phyloP scores from a whole-genome alignment of 2,797 vertebrate species.

The Lates japonicus region DNA sequence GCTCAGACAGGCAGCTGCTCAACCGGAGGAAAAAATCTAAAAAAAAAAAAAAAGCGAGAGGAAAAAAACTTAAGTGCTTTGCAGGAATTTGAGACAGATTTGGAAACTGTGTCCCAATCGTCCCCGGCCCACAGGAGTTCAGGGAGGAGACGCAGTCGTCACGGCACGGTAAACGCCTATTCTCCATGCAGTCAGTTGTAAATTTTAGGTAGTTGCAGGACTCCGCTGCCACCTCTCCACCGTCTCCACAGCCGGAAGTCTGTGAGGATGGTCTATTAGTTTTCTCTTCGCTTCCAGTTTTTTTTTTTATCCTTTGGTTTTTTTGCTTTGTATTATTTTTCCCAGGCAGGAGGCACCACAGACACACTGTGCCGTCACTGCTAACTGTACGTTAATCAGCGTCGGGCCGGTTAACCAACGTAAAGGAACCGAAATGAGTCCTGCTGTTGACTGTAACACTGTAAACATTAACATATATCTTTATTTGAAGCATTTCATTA shows the following conservation, averaged over 20 bases:
- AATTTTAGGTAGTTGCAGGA: constrained; percentile 69
- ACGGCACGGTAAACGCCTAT: constrained; percentile 80
- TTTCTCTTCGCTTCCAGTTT: constrained; percentile 66
- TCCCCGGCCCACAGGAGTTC: constrained; percentile 60
- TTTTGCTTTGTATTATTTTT: constrained; percentile 74
- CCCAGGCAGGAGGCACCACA: constrained; percentile 59
- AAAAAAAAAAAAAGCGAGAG: constrained; percentile 70
- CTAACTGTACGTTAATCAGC: constrained; percentile 61
- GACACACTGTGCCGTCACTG: constrained; percentile 42
- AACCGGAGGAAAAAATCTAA: constrained; percentile 67
- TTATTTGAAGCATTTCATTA: constrained; percentile 8
- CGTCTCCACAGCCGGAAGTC: constrained; percentile 87
- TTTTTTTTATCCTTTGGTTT: constrained; percentile 52
- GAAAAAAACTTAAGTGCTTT: constrained; percentile 77
- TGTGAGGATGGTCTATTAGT: constrained; percentile 77
- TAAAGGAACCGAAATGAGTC: constrained; percentile 72
- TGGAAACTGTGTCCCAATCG: constrained; percentile 59
- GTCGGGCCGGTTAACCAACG: constrained; percentile 69
- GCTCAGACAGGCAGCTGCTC: constrained; percentile 83
- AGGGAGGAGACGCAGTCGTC: constrained; percentile 67
- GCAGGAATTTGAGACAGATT: constrained; percentile 66
- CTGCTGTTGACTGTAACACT: constrained; percentile 51
- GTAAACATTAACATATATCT: constrained; percentile 37
- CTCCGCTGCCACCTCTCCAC: constrained; percentile 74
- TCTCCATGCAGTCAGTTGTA: constrained; percentile 67